A percentile compares a stretch with the other conserved stretches of the same genome.
Conservation (phyloP, 2,888 invertebrate genomes). For the Ormyrus thymus region DNA sequence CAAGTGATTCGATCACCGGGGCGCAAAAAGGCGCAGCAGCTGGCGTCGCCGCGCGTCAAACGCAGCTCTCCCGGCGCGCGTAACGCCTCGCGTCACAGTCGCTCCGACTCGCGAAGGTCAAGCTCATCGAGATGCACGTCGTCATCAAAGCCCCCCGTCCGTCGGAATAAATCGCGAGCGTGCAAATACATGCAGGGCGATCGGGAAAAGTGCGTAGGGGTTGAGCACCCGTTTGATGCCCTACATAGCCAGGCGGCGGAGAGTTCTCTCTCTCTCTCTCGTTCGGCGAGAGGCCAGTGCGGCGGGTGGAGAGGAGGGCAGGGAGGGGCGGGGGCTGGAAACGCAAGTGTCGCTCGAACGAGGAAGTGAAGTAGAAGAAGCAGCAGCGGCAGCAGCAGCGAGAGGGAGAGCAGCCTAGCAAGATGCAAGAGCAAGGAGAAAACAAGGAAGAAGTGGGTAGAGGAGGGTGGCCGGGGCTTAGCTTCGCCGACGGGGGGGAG, state of each 20-base stretch:
- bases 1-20: too few relatives aligned
- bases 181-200: constrained; percentile 9
- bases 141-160: constrained; percentile 8
- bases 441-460: constrained; percentile 41
- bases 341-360: constrained; percentile 53
- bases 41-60: too few relatives aligned
- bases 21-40: too few relatives aligned
- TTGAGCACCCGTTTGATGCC: constrained; percentile 70
- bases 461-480: constrained; percentile 53
- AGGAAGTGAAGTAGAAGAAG: constrained; percentile 56
- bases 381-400: constrained; percentile 9
- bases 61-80: too few relatives aligned
- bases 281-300: not conserved
- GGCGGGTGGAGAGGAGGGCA: not conserved
- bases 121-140: constrained; percentile 8
- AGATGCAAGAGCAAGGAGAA: constrained; percentile 52
- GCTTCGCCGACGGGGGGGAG: constrained; percentile 44
- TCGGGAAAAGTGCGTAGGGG: constrained; percentile 65
- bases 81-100: too few relatives aligned
- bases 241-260: constrained; percentile 64
- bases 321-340: constrained; percentile 53
- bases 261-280: not conserved
- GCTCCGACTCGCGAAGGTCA: constrained; percentile 34
- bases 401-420: constrained; percentile 26
- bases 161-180: constrained; percentile 33